phyloP scores from a whole-genome alignment of 2,888 invertebrate species.

The Drosophila lacicola region DNA sequence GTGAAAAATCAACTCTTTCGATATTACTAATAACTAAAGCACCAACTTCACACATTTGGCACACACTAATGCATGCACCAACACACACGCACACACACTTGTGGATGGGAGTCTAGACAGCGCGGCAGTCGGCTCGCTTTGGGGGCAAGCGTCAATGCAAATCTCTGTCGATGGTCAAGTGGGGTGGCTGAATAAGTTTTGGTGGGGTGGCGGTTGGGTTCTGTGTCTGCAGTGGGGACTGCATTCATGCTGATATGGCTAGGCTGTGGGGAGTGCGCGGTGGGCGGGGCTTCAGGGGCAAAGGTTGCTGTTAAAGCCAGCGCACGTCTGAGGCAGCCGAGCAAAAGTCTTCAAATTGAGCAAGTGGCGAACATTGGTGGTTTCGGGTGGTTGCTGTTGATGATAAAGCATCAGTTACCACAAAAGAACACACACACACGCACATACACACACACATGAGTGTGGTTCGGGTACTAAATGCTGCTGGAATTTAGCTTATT shows the following conservation, averaged over 20 bases:
- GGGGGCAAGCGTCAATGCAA: slow-evolving; percentile 23
- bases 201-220: slow-evolving; percentile 3
- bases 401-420: slow-evolving; percentile 60
- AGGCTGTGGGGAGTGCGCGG: background rate
- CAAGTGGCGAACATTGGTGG: slow-evolving; percentile 41
- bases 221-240: background rate
- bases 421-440: slow-evolving; percentile 19
- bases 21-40: background rate
- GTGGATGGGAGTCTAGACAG: slow-evolving; percentile 30
- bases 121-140: background rate
- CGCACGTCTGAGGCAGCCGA: slow-evolving; percentile 35
- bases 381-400: slow-evolving; percentile 36
- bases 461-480: slow-evolving; percentile 19
- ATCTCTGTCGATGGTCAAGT: slow-evolving; percentile 54
- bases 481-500: slow-evolving; percentile 63
- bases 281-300: background rate
- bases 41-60: slow-evolving; percentile 4
- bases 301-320: slow-evolving; percentile 48
- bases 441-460: no score
- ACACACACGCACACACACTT: background rate
- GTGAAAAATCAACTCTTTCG: slow-evolving; percentile 10
- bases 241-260: slow-evolving; percentile 11
- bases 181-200: slow-evolving; percentile 23
- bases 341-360: slow-evolving; percentile 40
- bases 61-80: background rate